These are phyloP conservation scores for Anagrus nilaparvatae DNA, from an alignment of 1,140 invertebrate genomes.

Conservation along the genomic window DNA sequence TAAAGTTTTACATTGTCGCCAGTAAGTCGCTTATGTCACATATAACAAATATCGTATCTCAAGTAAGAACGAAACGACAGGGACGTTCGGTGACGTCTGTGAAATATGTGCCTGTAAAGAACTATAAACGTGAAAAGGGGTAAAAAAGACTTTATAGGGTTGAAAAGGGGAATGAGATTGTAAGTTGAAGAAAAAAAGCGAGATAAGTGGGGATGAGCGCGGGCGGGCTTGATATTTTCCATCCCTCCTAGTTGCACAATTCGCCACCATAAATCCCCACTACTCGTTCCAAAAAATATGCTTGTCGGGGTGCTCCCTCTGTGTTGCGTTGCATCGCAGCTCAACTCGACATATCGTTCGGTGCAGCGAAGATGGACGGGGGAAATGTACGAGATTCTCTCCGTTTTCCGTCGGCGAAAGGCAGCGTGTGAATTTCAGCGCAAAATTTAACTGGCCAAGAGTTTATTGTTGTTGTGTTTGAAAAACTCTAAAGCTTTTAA, in stretches of 20 bases:
- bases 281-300: too few relatives aligned
- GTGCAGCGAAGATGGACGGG: conserved; percentile 2
- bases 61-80: too few relatives aligned
- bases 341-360: conserved; percentile 1
- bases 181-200: too few relatives aligned
- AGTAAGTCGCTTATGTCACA: too few relatives aligned
- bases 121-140: too few relatives aligned
- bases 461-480: not conserved
- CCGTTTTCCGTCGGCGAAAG: not conserved
- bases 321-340: not conserved
- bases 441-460: not conserved
- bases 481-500: not conserved
- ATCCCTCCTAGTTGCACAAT: not conserved
- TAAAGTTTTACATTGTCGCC: too few relatives aligned
- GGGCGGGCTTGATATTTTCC: conserved; percentile 5
- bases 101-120: too few relatives aligned
- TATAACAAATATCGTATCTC: too few relatives aligned
- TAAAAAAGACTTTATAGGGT: too few relatives aligned
- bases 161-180: too few relatives aligned
- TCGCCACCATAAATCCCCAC: not conserved
- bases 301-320: not conserved
- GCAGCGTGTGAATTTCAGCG: conserved; percentile 5
- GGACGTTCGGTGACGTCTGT: too few relatives aligned
- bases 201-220: too few relatives aligned
- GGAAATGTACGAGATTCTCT: conserved; percentile 2